A percentile compares a stretch with the other conserved stretches of the same genome.
phyloP scores from a whole-genome alignment of 1,140 invertebrate genomes.

The Camponotus vicinus region DNA sequence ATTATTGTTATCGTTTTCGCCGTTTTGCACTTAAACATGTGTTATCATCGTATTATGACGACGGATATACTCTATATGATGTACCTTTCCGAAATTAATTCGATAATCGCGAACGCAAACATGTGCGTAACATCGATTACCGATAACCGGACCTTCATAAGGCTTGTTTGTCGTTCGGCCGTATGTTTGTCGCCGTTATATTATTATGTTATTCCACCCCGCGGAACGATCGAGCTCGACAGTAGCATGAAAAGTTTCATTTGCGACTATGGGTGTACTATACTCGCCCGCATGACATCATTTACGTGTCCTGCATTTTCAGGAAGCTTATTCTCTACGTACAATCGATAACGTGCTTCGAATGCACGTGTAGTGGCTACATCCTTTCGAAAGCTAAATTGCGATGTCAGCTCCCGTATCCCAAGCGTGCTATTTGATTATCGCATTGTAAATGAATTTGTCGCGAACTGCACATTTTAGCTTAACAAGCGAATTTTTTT shows the following conservation, averaged over 20 bases:
- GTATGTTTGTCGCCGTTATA: background rate
- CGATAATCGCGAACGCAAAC: slow-evolving; percentile 3
- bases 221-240: background rate
- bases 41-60: background rate
- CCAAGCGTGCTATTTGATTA: slow-evolving; percentile 14
- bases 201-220: background rate
- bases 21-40: background rate
- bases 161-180: background rate
- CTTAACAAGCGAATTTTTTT: slow-evolving; percentile 13
- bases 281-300: background rate
- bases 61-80: too few species aligned
- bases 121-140: background rate
- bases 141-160: slow-evolving; percentile 1
- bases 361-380: background rate
- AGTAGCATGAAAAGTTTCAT: slow-evolving; percentile 6
- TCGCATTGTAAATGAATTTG: background rate
- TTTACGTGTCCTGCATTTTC: slow-evolving; percentile 41
- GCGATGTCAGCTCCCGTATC: slow-evolving; percentile 3
- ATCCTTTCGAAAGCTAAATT: slow-evolving; percentile 22
- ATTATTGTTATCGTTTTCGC: slow-evolving; percentile 3
- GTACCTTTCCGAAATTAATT: slow-evolving; percentile 37
- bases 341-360: slow-evolving; percentile 13
- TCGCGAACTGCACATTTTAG: background rate
- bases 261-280: too few species aligned
- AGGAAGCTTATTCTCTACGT: background rate